Evolutionary conservation across 2,888 invertebrate species (phyloP).

Genomic region (Cataglyphis albicans): DNA sequence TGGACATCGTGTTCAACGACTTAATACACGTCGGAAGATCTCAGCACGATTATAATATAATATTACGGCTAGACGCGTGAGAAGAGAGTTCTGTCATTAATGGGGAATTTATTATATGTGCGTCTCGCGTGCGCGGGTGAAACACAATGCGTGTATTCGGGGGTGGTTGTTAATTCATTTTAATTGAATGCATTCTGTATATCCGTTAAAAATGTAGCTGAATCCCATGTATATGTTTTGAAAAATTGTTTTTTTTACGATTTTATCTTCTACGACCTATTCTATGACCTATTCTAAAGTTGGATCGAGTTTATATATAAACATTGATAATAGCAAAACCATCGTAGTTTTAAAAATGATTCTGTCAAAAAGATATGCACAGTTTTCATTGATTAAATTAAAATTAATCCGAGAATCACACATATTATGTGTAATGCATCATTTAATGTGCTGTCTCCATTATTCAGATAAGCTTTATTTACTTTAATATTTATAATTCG

Average conservation of each 20-base stretch:
- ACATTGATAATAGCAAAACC: background rate
- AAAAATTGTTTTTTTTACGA: background rate
- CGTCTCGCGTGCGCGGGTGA: background rate
- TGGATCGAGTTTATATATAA: background rate
- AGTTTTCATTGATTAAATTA: background rate
- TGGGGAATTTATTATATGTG: slow-evolving; percentile 30
- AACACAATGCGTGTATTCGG: background rate
- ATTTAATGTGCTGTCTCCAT: background rate
- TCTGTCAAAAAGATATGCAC: background rate
- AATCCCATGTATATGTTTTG: slow-evolving; percentile 18
- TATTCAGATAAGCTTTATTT: background rate
- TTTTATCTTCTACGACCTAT: background rate
- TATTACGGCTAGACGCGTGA: slow-evolving; percentile 48
- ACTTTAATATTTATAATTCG: background rate
- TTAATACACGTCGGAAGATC: slow-evolving; percentile 49
- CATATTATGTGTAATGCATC: background rate
- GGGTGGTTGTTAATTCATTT: slow-evolving; percentile 29
- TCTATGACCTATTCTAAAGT: background rate
- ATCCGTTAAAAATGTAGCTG: slow-evolving; percentile 2
- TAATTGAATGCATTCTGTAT: background rate
- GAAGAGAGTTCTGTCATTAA: slow-evolving; percentile 20
- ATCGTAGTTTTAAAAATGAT: background rate
- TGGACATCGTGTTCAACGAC: slow-evolving; percentile 54
- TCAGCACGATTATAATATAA: slow-evolving; percentile 51
- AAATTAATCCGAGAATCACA: background rate